Conservation (phyloP, 1,140 invertebrate species). For the Melanaphis sacchari region DNA sequence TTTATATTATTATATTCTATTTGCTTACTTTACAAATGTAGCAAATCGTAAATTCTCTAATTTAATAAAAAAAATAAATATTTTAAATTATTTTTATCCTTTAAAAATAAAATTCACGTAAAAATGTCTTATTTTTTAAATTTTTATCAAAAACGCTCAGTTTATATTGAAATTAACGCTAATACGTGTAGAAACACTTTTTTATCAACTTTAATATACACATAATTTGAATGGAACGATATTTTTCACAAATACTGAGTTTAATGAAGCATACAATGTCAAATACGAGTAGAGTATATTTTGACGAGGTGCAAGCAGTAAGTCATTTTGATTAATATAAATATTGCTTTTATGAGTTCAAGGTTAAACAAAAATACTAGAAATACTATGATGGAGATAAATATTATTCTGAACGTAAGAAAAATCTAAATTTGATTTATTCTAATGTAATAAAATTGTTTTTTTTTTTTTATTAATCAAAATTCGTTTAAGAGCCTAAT, state of each 20-base stretch:
- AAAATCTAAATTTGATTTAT: not conserved
- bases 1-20: too few species aligned
- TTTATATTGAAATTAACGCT: not conserved
- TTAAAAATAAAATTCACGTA: not conserved
- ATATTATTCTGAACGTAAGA: not conserved
- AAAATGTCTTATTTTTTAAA: not conserved
- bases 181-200: not conserved
- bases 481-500: not conserved
- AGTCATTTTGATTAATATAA: not conserved
- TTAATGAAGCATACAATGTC: constrained; percentile 5
- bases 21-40: too few species aligned
- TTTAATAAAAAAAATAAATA: too few species aligned
- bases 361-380: not conserved
- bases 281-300: not conserved
- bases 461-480: not conserved
- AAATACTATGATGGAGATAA: not conserved
- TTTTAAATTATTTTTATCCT: not conserved
- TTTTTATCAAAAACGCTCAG: not conserved
- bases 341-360: not conserved
- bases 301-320: not conserved
- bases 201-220: not conserved
- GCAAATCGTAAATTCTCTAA: too few species aligned
- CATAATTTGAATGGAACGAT: not conserved
- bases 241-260: not conserved
- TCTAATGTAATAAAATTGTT: not conserved